Percentiles rank a stretch among this genome's conserved stretches.
phyloP scores from a whole-genome alignment of 2,888 invertebrate genomes.

The Cheilosia variabilis region DNA sequence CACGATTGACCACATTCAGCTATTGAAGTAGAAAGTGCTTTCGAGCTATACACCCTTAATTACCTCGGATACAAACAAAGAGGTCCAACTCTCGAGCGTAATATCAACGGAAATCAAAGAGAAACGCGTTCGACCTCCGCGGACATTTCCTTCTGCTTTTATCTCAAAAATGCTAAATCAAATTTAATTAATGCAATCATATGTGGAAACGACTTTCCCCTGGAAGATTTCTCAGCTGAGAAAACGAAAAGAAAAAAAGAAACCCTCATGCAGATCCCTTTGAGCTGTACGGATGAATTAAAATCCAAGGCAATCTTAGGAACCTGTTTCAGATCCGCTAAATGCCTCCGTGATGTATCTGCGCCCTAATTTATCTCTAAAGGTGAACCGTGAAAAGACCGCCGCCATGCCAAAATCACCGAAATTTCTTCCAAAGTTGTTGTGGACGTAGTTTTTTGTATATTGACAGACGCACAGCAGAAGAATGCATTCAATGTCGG shows the following conservation, averaged over 20 bases:
- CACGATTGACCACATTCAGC: neutral
- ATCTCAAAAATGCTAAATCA: constrained; percentile 26
- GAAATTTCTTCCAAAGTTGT: constrained; percentile 11
- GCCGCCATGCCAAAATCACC: constrained; percentile 9
- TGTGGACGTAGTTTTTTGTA: neutral
- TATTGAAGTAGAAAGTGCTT: neutral
- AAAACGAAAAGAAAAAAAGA: constrained; percentile 7
- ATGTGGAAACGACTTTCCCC: constrained; percentile 57
- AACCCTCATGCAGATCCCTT: constrained; percentile 32
- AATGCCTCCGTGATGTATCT: constrained; percentile 51
- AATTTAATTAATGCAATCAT: constrained; percentile 60
- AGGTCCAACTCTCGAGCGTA: neutral
- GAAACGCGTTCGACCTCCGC: constrained; percentile 17
- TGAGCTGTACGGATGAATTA: constrained; percentile 37
- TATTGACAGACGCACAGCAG: constrained; percentile 1
- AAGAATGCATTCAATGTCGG: neutral
- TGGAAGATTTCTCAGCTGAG: constrained; percentile 5
- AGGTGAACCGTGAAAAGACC: constrained; percentile 26
- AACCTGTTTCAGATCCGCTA: constrained; percentile 61
- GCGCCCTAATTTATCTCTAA: constrained; percentile 64
- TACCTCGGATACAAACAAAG: neutral
- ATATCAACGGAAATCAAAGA: constrained; percentile 8
- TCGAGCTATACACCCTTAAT: neutral
- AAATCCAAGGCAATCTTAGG: constrained; percentile 37
- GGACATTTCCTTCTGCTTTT: neutral